Percentiles rank a stretch among this genome's conserved stretches.
These are phyloP conservation scores for Apis cerana DNA, from an alignment of 1,140 invertebrate species.

Conservation along the genomic window DNA sequence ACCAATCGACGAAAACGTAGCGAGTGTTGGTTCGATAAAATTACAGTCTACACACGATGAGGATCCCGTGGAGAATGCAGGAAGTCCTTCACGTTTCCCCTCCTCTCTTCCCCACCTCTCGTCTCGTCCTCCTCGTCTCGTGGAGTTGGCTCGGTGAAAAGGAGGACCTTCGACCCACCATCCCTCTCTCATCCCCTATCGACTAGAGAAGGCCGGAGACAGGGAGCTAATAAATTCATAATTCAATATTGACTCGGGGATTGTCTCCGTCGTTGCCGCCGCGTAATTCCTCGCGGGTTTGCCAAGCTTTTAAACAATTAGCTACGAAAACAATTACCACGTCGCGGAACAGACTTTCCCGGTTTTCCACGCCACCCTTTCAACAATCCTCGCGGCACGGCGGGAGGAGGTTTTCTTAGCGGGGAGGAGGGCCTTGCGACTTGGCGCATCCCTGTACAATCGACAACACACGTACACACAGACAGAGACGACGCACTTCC, in stretches of 20 bases:
- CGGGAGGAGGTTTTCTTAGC: conserved; percentile 58
- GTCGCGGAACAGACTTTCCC: conserved; percentile 44
- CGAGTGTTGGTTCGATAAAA: conserved; percentile 61
- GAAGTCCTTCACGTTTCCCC: conserved; percentile 45
- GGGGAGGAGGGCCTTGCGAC: conserved; percentile 36
- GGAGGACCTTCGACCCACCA: conserved; percentile 46
- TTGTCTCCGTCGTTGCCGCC: conserved; percentile 65
- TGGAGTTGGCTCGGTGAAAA: conserved; percentile 7
- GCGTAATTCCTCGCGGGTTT: conserved; percentile 69
- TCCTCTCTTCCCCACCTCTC: conserved; percentile 1
- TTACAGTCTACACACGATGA: conserved; percentile 62
- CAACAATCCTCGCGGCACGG: conserved; percentile 33
- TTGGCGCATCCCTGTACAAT: conserved; percentile 26
- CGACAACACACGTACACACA: conserved; percentile 24
- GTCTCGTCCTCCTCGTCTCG: not conserved
- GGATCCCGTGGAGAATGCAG: conserved; percentile 45
- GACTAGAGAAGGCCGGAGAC: conserved; percentile 36
- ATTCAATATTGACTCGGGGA: conserved; percentile 77
- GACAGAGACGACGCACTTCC: conserved; percentile 55
- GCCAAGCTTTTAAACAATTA: conserved; percentile 78
- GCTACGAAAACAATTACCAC: conserved; percentile 73
- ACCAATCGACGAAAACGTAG: conserved; percentile 62
- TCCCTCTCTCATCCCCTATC: conserved; percentile 46
- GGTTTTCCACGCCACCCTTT: conserved; percentile 54
- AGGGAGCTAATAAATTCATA: conserved; percentile 76